A percentile compares a stretch with the other conserved stretches of the same genome.
Conservation (phyloP, 2,888 invertebrate genomes). For the Linnaemya vulpina region DNA sequence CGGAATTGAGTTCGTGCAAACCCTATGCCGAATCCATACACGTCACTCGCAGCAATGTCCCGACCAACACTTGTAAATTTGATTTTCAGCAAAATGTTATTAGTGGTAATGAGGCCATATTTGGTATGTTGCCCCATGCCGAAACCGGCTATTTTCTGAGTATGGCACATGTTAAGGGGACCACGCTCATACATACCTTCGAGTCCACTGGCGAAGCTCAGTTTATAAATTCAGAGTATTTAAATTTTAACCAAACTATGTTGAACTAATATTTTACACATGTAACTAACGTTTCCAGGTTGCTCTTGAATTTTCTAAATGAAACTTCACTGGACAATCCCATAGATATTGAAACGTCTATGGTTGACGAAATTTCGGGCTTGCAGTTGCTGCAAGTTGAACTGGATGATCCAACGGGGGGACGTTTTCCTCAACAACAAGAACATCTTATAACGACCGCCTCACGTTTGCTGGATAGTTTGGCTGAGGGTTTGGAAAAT, state of each 20-base stretch:
- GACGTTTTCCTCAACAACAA: constrained; percentile 81
- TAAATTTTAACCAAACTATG: constrained; percentile 5
- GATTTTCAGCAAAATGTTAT: constrained; percentile 83
- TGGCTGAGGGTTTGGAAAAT: constrained; percentile 82
- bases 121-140: constrained; percentile 80
- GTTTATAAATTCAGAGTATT: constrained; percentile 82
- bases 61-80: constrained; percentile 82
- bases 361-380: constrained; percentile 78
- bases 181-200: constrained; percentile 82
- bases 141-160: constrained; percentile 81
- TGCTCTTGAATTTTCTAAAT: constrained; percentile 80
- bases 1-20: constrained; percentile 81
- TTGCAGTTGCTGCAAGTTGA: constrained; percentile 79
- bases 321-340: constrained; percentile 82
- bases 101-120: constrained; percentile 82
- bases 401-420: constrained; percentile 82
- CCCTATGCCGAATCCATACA: constrained; percentile 82
- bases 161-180: constrained; percentile 82
- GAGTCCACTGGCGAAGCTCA: constrained; percentile 83
- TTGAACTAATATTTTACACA: not conserved
- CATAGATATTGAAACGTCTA: constrained; percentile 82
- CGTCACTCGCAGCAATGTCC: constrained; percentile 82
- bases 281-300: constrained; percentile 71
- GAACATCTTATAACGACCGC: constrained; percentile 79
- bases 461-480: constrained; percentile 78